Conservation (phyloP, 2,797 vertebrate species). For the Synaphobranchus kaupii region DNA sequence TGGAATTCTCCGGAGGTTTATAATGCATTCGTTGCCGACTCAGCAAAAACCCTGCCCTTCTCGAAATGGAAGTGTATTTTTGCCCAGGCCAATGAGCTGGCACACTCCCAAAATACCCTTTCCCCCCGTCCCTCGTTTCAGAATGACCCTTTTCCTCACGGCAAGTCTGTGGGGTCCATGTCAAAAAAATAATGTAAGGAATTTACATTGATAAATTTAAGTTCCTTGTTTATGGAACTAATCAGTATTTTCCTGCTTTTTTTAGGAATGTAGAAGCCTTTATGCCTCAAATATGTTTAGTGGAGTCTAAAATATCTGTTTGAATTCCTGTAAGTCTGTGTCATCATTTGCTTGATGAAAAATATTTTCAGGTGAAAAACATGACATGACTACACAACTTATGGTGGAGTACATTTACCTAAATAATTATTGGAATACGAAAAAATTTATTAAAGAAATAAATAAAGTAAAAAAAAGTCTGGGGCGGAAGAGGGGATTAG, state of each 20-base stretch:
- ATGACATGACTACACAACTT: background rate
- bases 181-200: background rate
- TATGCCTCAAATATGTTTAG: background rate
- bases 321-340: background rate
- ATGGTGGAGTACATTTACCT: background rate
- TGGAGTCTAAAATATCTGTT: background rate
- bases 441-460: background rate
- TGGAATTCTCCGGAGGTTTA: constrained; percentile 35
- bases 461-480: background rate
- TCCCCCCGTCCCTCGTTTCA: constrained; percentile 19
- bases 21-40: constrained; percentile 39
- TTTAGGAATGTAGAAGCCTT: background rate
- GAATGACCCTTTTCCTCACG: constrained; percentile 2
- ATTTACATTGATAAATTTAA: background rate
- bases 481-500: background rate
- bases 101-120: constrained; percentile 38
- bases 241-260: background rate
- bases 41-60: constrained; percentile 38
- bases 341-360: background rate
- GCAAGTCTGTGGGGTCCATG: background rate
- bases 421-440: background rate
- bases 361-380: background rate
- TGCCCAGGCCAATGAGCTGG: constrained; percentile 39
- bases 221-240: background rate
- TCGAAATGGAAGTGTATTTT: constrained; percentile 40